Evolutionary conservation across 2,113 vertebrate species (phyloP), one percentile per base, ranked within the genome.

Genomic region (Illadopsis cleaveri): DNA sequence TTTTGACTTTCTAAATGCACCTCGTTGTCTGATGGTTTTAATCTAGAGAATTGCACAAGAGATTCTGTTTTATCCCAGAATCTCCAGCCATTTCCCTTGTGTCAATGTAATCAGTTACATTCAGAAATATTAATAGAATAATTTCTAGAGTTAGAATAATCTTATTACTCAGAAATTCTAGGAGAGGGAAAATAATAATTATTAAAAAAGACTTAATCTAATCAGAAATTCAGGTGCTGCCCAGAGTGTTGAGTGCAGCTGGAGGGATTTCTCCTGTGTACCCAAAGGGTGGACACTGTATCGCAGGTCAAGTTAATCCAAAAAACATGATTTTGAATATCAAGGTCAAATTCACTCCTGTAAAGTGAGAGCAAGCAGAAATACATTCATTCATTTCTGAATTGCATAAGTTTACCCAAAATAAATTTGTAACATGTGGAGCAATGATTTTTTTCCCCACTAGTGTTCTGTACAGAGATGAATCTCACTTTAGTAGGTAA

Each of bases 111-210:
- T 35, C 64, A 83, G 60, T 83, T 97, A 83, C 78, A 96, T 78
- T 79, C 6, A 48, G 58, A 96, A 94, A 92, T 76, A 89, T 81
- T 94, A 94, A 78, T 85, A 95, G 69, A 96, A 76, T 86, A 31
- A 62, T 82, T 97, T 92, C 79, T 95, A 69, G 58, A 96, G 94
- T 86, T 94, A 96, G 68, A 90, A 97, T 93, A 61, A 95, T 81
- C 45, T 28, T 94, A 75, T 82, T 82, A 92, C 70, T 97, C 82
- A 88, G 44, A 56, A 79, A 58, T 86, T 86, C 68, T 73, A 91
- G 45, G 40, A 17, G 40, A 35, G 30, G 2, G 44, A 37, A 68
- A 58, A 76, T 31, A 66, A 42, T 30, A 48, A 66, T n/a, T 25
- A 50, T 28, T 4, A 0, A 13, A 24, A n/a, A 31, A 56, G 15